Base-by-base conservation (phyloP, 1,140 invertebrate genomes). In the Argopecten irradians region DNA sequence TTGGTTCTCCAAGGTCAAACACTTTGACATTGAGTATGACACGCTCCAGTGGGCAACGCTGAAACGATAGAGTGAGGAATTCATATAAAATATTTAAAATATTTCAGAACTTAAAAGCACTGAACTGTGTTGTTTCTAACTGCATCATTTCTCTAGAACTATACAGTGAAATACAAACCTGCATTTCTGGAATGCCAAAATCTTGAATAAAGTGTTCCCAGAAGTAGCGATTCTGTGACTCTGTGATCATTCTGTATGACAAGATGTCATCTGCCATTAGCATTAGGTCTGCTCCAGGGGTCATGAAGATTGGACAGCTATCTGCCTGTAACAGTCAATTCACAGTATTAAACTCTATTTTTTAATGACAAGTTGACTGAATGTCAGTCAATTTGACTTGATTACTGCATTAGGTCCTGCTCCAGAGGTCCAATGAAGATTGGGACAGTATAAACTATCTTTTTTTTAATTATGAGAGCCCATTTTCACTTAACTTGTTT, bases 211-310 rank as follows among this genome's bases (percentile, higher is more conserved):
- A 86, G 13, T 90, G 86, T 35, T 96, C 93, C 95, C 97, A 99
- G 94, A 98, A 98, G 9, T 94, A 83, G 89, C 96, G 96, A n/a
- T n/a, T n/a, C n/a, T n/a, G n/a, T n/a, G n/a, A n/a, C n/a, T n/a
- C n/a, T 1, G 97, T 96, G 0, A 99, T 97, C 91, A 99, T 96
- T 84, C 98, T 96, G 94, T 98, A 99, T n/a, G 3, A 98, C 98
- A n/a, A n/a, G n/a, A n/a, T n/a, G n/a, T n/a, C n/a, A n/a, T 91
- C 97, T 96, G 0, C 99, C 98, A 93, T 97, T 96, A 46, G 97
- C 0, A 99, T 97, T 90, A 99, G 97, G 16, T 99, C 99, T 86
- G 98, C 97, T 90, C 99, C 97, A 34, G n/a, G n/a, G n/a, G n/a
- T n/a, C n/a, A n/a, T n/a, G n/a, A n/a, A n/a, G n/a, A n/a, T n/a